These are phyloP conservation scores for Ellobium chinense DNA, from an alignment of 2,888 invertebrate species.

Conservation along the genomic window DNA sequence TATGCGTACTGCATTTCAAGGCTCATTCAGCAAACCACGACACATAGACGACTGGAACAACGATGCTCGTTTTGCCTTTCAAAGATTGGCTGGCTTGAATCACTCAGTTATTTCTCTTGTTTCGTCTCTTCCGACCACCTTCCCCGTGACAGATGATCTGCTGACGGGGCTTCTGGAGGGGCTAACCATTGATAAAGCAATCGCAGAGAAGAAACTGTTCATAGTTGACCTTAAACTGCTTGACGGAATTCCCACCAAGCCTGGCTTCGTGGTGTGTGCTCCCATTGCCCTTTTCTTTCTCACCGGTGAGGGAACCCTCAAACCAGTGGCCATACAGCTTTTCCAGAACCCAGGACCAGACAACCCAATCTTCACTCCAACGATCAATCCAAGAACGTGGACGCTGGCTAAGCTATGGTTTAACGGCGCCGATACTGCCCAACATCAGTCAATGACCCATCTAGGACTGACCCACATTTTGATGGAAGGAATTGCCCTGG, in stretches of 20 bases:
- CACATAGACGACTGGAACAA: conserved; percentile 60
- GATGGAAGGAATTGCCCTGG: conserved; percentile 79
- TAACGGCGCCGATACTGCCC: conserved; percentile 78
- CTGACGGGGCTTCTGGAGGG: too few relatives aligned
- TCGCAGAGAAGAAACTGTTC: too few relatives aligned
- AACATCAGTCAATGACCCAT: conserved; percentile 78
- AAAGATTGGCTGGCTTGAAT: conserved; percentile 79
- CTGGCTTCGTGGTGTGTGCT: conserved; percentile 76
- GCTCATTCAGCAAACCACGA: too few relatives aligned
- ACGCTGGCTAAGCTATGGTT: conserved; percentile 79
- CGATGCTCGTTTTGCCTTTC: conserved; percentile 79
- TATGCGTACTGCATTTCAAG: too few relatives aligned
- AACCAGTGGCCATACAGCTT: conserved; percentile 79
- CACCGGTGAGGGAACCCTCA: conserved; percentile 73
- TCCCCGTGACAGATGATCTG: too few relatives aligned
- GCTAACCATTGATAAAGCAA: too few relatives aligned
- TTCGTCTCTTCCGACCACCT: too few relatives aligned
- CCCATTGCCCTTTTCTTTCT: conserved; percentile 80
- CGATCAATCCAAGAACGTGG: conserved; percentile 78
- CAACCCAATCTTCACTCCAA: conserved; percentile 79
- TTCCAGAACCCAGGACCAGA: conserved; percentile 57
- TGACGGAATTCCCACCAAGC: too few relatives aligned
- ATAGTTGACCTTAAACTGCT: too few relatives aligned
- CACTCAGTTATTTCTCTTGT: conserved; percentile 78
- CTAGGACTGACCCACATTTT: conserved; percentile 79